Percentiles rank a stretch among this genome's conserved stretches.
Conservation (phyloP, 2,888 invertebrate species). For the Galerucella pusilla region DNA sequence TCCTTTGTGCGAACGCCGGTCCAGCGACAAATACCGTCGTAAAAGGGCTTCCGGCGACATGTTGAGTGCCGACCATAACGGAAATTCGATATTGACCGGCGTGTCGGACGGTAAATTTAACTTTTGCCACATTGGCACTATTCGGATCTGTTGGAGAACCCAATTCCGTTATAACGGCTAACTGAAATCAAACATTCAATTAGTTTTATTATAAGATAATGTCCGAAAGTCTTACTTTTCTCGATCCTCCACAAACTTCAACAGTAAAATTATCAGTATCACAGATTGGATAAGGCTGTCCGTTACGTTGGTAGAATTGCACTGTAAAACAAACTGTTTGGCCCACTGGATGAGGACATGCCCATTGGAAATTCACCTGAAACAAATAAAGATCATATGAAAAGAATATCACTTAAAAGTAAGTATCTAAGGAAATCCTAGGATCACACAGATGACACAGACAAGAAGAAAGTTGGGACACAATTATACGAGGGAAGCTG, state of each 20-base stretch:
- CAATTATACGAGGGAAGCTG: too few relatives aligned
- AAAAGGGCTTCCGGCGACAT: conserved; percentile 89
- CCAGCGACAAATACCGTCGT: conserved; percentile 86
- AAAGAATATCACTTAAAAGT: too few relatives aligned
- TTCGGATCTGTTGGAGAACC: conserved; percentile 89
- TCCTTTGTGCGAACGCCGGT: conserved; percentile 83
- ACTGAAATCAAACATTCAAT: conserved; percentile 62
- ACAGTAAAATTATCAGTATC: conserved; percentile 91
- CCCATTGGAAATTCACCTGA: conserved; percentile 88
- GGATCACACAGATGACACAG: too few relatives aligned
- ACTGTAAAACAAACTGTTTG: conserved; percentile 93
- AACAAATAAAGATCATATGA: conserved; percentile 1
- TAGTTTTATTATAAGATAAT: conserved; percentile 11
- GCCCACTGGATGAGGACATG: conserved; percentile 89
- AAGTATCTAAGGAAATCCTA: too few relatives aligned
- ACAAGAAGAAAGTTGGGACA: too few relatives aligned
- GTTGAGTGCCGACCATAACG: conserved; percentile 83
- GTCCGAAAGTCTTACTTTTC: conserved; percentile 69
- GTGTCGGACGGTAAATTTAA: conserved; percentile 91
- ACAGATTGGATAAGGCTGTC: conserved; percentile 94
- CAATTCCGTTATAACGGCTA: conserved; percentile 86
- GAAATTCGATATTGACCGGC: conserved; percentile 91
- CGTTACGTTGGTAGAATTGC: conserved; percentile 91
- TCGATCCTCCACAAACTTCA: conserved; percentile 86
- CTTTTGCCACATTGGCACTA: conserved; percentile 86